Base-by-base conservation (phyloP, 2,113 vertebrate species). In the Lepisosteus osseus region DNA sequence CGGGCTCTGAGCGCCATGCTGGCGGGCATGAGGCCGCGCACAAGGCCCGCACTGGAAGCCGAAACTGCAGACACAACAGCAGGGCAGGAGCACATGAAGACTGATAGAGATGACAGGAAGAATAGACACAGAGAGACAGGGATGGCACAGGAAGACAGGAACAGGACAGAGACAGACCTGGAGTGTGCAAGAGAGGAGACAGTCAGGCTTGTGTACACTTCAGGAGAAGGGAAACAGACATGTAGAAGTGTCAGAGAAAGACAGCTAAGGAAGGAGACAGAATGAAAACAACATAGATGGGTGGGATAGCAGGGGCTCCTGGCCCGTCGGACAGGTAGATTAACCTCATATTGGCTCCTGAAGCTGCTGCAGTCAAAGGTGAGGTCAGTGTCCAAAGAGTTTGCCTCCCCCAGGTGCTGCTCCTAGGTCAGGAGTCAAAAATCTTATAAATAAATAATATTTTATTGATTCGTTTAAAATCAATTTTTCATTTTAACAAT, bases 331-430 rank as follows among this genome's bases (percentile, higher is more conserved):
- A 13, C 8, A 55, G 13, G 2, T 68, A 13, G 45, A 8, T 66
- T 59, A 7, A 77, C 75, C 75, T 77, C 75, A 29, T 77, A 73
- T 62, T 77, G 75, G 57, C 54, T 73, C 64, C 51, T 77, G 51
- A 77, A 77, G 62, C 69, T 65, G 7, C 54, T 77, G 1, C 15
- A 12, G 45, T 77, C 67, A 42, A 77, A 77, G 0, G 67, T 40
- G 72, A 67, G 6, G 3, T 15, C 3, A 14, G 2, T 3, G 9
- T 57, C 44, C 56, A 13, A 9, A 29, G 47, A 29, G 17, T n/a
- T 11, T 65, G 42, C 4, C 29, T 61, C 15, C 40, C 62, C 62
- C 41, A 29, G 3, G 17, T 4, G 6, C 1, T 13, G 3, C 17
- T 65, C 62, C 62, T 40, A 29, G 62, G 11, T 5, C 57, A 59